Evolutionary conservation across 23 tunicate species (phyloP), one percentile per base, ranked within the genome.

Genomic region (Styela plicata): DNA sequence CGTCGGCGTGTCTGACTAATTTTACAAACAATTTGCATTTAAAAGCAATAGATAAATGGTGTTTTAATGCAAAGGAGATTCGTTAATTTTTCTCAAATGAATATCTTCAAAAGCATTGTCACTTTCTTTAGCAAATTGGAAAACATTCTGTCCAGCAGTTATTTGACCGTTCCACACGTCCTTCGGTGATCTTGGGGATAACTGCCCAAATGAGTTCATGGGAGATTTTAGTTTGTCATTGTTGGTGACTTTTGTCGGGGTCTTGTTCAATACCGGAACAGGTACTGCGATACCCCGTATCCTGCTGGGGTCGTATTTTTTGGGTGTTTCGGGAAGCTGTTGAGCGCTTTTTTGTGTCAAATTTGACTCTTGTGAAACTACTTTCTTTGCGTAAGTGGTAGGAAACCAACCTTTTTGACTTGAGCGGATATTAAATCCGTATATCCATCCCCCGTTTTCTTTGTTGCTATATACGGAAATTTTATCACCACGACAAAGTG

Each of bases 361-460:
- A 16, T 19, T 34, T 7, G 24, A 2, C 24, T 71, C 37, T 16
- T 71, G 24, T 7, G 31, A 66, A 3, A 2, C 34, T 17, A 21
- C 27, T n/a, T 44, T 36, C n/a, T 76, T 76, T 25, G 63, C 26
- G 26, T 76, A 83, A 22, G 79, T 62, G 21, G 33, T 64, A 34
- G 87, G 87, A 31, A 83, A 83, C 87, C 87, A 83, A 18, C 87
- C 87, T 26, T 69, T 33, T 29, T 76, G 70, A 25, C 84, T 28
- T n/a, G 70, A 37, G n/a, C 83, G 37, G 20, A 34, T 63, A 53
- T 74, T 74, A 1, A 78, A 73, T n/a, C 87, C 87, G 3, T 83
- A 83, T 13, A 74, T 65, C 87, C 87, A 83, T 17, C 87, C 87
- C 24, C 80, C 87, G 17, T 44, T 53, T 44, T 36, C 64, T 27